Evolutionary conservation across 2,113 vertebrate genomes (phyloP).

Genomic region (Sinocyclocheilus rhinocerous): DNA sequence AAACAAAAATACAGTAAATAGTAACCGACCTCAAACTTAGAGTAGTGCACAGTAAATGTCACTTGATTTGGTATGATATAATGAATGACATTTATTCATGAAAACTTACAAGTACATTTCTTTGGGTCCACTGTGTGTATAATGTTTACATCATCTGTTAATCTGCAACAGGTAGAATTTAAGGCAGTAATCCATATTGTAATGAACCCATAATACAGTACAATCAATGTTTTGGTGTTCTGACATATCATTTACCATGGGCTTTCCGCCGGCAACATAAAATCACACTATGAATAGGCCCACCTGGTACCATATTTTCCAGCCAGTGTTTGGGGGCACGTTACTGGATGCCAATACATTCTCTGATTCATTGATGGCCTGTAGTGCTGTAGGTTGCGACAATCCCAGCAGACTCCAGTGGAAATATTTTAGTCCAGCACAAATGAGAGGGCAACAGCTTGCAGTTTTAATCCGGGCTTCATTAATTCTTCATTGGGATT

Average conservation of each 20-base stretch:
- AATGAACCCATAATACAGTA: constrained; percentile 23
- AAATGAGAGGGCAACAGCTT: constrained; percentile 47
- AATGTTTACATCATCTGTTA: not conserved
- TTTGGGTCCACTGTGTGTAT: not conserved
- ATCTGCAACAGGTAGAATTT: not conserved
- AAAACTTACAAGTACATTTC: not conserved
- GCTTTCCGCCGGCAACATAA: not conserved
- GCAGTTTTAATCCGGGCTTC: constrained; percentile 48
- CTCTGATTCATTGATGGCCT: constrained; percentile 22
- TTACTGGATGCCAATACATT: constrained; percentile 28
- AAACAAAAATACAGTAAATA: not conserved
- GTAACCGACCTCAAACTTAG: not conserved
- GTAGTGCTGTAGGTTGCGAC: constrained; percentile 5
- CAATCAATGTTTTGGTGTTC: not conserved
- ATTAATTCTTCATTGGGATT: constrained; percentile 56
- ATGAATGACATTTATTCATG: not conserved
- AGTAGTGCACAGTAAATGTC: not conserved
- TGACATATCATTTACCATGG: constrained; percentile 17
- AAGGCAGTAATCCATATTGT: not conserved
- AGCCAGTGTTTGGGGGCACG: constrained; percentile 27
- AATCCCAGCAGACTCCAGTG: not conserved
- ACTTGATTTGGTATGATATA: not conserved
- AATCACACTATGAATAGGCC: constrained; percentile 13
- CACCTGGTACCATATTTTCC: constrained; percentile 26
- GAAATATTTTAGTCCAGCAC: constrained; percentile 20